Base-by-base conservation (phyloP, 2,888 invertebrate species). In the Hesperia comma region DNA sequence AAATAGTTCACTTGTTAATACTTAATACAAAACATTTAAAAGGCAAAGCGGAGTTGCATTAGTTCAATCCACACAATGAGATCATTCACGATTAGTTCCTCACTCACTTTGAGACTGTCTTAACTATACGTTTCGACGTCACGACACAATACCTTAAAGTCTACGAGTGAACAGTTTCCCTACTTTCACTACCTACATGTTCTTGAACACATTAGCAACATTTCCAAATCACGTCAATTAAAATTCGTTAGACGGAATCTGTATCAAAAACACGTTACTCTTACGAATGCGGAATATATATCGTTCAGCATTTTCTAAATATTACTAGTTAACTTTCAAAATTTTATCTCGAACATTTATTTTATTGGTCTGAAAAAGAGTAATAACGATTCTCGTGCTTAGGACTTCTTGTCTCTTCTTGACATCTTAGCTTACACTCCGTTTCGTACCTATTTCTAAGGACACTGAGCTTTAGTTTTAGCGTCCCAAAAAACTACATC, bases 31-130 rank as follows among this genome's bases (percentile, higher is more conserved):
- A n/a, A 37, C 7, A 37, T 19, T 46, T 6, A 15, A 14, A 37
- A 46, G 7, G 41, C n/a, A 49, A 53, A 57, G 10, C 49, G 49
- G n/a, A 41, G 55, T 43, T 41, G 32, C 14, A 26, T 37, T 54
- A 26, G 43, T 37, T 63, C 15, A 32, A 58, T 49, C 63, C 57
- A 63, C 56, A 58, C 51, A 41, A 51, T 58, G 64, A 64, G 57
- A 64, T 64, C 64, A 64, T 53, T 41, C 51, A 19, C 43, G 32
- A 51, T 51, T 57, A 37, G 21, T 49, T 49, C 21, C 40, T 37
- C 37, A 56, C 14, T 57, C 41, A n/a, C n/a, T 26, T 21, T 51
- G 41, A 46, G 33, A 33, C 32, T 19, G 12, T 33, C 33, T 55
- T 21, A 37, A 10, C 19, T 58, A 43, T 7, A 43, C 37, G 37